Evolutionary conservation across 2,888 invertebrate species (phyloP), one percentile per base, ranked within the genome.

Genomic region (Noctua comes): DNA sequence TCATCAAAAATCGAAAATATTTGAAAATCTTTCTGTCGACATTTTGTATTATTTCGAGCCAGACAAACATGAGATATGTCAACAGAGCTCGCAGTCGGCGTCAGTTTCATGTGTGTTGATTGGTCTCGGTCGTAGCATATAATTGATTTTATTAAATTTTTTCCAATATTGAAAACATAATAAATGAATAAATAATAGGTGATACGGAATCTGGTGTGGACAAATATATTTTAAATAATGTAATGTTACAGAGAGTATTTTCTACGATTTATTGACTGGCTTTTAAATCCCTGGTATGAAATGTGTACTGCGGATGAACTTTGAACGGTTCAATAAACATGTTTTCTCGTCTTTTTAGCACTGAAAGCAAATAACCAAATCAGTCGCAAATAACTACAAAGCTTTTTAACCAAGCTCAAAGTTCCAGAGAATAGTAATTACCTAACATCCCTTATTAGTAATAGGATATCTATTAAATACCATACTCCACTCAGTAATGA

Each of bases 401-500:
- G 2, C 11, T 21, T 21, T 31, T 31, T 4, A 27, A 31, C 8
- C 7, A 36, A 59, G 10, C 6, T 24, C 16, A 48, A 62, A 66
- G 40, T 24, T 31, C n/a, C 13, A 16, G 8, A 24, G 24, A 80
- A 75, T 8, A 70, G 13, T 66, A 36, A 59, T 40, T 40, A 64
- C 11, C 2, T 51, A 11, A 57, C 27, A 40, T 64, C 40, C 57
- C 16, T 21, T 18, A 59, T 48, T 59, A 65, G n/a, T 77, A 80
- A 57, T 13, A 57, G 7, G 2, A 40, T 31, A 62, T 36, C 36
- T 54, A 68, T 46, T 43, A 69, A 24, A 27, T 64, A 24, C 65
- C n/a, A 75, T 48, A 66, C 13, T 54, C 36, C 24, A 48, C 43
- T 24, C 46, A 68, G 62, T 77, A 79, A 70, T 77, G 65, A 77